phyloP scores from a whole-genome alignment of 2,113 vertebrate species.

The Myodes glareolus region DNA sequence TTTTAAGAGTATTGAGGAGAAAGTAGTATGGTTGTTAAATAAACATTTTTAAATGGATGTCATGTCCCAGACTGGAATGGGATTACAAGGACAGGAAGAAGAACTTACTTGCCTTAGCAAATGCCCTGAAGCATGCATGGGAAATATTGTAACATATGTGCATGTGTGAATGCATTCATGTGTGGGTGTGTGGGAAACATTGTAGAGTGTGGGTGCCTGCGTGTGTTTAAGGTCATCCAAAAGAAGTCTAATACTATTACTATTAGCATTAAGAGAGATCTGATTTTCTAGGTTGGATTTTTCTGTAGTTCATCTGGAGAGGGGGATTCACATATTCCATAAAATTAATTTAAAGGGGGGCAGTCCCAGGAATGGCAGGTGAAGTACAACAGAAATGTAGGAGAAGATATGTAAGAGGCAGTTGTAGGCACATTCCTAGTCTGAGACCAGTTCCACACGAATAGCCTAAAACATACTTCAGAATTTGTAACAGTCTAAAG shows the following conservation, averaged over 20 bases:
- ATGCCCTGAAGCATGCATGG: not conserved
- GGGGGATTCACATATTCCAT: not conserved
- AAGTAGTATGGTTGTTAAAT: not conserved
- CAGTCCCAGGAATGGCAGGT: not conserved
- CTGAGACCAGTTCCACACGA: not conserved
- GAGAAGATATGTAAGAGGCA: not conserved
- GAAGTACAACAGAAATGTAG: not conserved
- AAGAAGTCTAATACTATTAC: not conserved
- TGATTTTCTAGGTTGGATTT: not conserved
- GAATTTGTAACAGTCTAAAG: not conserved
- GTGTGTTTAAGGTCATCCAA: not conserved
- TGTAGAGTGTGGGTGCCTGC: not conserved
- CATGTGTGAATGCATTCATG: not conserved
- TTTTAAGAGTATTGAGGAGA: not conserved
- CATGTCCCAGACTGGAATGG: not conserved
- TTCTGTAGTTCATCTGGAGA: not conserved
- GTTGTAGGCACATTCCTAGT: not conserved
- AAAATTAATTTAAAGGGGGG: not conserved
- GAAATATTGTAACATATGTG: not conserved
- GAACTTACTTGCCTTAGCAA: not conserved
- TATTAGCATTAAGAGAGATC: not conserved
- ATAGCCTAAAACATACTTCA: not conserved
- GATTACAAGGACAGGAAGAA: not conserved
- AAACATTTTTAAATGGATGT: not conserved
- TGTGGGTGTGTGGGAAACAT: not conserved